Evolutionary conservation across 2,113 vertebrate genomes (phyloP).

Genomic region (Amazona vittata): DNA sequence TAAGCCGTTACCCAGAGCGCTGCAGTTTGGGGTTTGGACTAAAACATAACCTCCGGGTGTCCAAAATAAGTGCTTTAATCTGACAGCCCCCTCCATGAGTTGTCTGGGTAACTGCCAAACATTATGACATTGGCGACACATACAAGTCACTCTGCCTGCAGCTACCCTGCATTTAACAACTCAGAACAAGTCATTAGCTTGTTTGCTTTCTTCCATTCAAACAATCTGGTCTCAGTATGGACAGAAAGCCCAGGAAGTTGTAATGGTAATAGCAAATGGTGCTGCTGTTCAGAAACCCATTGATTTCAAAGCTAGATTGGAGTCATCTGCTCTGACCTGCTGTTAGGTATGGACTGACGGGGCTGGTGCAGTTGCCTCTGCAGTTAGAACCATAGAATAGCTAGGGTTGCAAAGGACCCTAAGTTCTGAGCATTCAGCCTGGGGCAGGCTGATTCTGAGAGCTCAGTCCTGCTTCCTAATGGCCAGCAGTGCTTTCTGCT

Average conservation of each 20-base stretch:
- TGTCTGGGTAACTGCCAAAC: constrained; percentile 35
- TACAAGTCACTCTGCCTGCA: not conserved
- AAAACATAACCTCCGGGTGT: not conserved
- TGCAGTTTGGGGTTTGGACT: not conserved
- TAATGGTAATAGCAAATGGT: not conserved
- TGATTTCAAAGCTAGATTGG: not conserved
- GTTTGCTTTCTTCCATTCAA: not conserved
- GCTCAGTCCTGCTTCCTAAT: not conserved
- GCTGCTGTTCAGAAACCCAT: not conserved
- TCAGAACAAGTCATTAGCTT: constrained; percentile 43
- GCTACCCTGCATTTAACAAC: constrained; percentile 47
- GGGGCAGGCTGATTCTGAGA: not conserved
- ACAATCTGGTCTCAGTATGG: not conserved
- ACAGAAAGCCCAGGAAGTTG: constrained; percentile 24
- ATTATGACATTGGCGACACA: constrained; percentile 7
- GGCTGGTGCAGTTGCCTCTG: not conserved
- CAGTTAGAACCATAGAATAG: not conserved
- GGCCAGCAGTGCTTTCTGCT: not conserved
- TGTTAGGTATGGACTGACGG: not conserved
- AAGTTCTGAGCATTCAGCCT: not conserved
- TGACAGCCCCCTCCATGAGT: constrained; percentile 20
- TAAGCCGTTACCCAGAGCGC: not conserved
- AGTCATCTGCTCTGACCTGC: not conserved
- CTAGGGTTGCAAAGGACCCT: not conserved
- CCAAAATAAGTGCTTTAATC: not conserved